Percentiles rank a stretch among this genome's conserved stretches.
Conservation (phyloP, 2,113 vertebrate species). For the Osmerus mordax region DNA sequence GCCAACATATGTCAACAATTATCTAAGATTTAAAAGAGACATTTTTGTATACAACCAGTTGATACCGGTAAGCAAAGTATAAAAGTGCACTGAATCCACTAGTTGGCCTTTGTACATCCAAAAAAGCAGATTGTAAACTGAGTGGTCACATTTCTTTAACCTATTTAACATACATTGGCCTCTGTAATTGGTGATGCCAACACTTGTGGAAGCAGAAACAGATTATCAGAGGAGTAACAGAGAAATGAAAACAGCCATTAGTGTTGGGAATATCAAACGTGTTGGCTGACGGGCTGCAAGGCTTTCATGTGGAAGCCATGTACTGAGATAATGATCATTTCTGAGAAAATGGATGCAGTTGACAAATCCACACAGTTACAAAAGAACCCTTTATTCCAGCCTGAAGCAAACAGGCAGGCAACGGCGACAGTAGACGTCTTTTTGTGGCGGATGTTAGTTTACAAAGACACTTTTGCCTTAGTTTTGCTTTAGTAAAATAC, state of each 20-base stretch:
- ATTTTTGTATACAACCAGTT: too few relatives aligned
- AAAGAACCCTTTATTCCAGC: conserved; percentile 42
- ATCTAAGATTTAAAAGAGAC: background rate
- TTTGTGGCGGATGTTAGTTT: conserved; percentile 22
- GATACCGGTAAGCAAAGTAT: too few relatives aligned
- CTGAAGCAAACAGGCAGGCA: conserved; percentile 33
- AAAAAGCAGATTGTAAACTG: background rate
- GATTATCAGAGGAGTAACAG: conserved; percentile 36
- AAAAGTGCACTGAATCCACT: too few relatives aligned
- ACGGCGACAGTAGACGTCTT: conserved; percentile 24
- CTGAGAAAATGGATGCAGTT: conserved; percentile 29
- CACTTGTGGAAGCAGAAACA: conserved; percentile 17
- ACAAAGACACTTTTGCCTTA: background rate
- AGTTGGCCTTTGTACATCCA: background rate
- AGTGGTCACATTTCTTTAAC: background rate
- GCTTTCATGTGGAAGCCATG: conserved; percentile 42
- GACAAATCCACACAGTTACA: conserved; percentile 23
- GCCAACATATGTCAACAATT: background rate
- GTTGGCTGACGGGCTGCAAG: conserved; percentile 27
- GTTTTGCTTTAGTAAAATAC: background rate
- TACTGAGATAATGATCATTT: conserved; percentile 56
- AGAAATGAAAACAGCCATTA: conserved; percentile 51
- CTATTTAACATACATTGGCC: conserved; percentile 31
- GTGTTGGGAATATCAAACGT: conserved; percentile 53
- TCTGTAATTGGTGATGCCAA: conserved; percentile 30